Evolutionary conservation across 2,888 invertebrate species (phyloP), one percentile per base, ranked within the genome.

Genomic region (Eristalinus aeneus): DNA sequence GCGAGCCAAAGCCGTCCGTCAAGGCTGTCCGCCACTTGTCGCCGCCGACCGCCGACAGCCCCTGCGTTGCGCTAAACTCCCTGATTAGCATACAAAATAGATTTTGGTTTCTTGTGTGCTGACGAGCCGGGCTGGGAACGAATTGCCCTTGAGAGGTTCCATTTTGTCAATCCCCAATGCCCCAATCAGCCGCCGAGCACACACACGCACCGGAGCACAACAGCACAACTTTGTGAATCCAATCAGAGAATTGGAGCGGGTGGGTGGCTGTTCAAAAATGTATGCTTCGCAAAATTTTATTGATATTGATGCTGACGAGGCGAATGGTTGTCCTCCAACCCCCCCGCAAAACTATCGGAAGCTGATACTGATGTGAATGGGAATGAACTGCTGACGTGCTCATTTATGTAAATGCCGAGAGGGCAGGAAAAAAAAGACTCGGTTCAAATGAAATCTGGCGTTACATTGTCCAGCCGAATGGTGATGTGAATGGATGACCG

Each of bases 331-430:
- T 31, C 68, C n/a, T n/a, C n/a, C n/a, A n/a, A 34, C 46, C 64
- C 27, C 23, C 39, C 77, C 63, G 69, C 69, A 74, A 63, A 22
- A 65, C 16, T 16, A 16, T 1, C 16, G 8, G 16, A 8, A 16
- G 46, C 8, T n/a, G 27, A 53, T 84, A 64, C 60, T 23, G 72
- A 72, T 80, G 80, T 84, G 84, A 85, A 76, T 76, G 76, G 72
- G 76, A 85, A 85, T 76, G 80, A 85, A 85, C 73, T 80, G 85
- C 85, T 81, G 81, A 85, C 81, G 85, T 73, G 58, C 77, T 80
- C 72, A 76, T 80, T 80, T 80, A n/a, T n/a, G n/a, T n/a, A 63
- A 72, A 75, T 80, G 63, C 71, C 20, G 60, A 69, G 53, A 74
- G 22, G 8, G 74, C 64, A 34, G 20, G 27, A 36, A 65, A 67